Percentiles rank a stretch among this genome's conserved stretches.
phyloP scores from a whole-genome alignment of 1,140 invertebrate species.

The Drosophila tristis region DNA sequence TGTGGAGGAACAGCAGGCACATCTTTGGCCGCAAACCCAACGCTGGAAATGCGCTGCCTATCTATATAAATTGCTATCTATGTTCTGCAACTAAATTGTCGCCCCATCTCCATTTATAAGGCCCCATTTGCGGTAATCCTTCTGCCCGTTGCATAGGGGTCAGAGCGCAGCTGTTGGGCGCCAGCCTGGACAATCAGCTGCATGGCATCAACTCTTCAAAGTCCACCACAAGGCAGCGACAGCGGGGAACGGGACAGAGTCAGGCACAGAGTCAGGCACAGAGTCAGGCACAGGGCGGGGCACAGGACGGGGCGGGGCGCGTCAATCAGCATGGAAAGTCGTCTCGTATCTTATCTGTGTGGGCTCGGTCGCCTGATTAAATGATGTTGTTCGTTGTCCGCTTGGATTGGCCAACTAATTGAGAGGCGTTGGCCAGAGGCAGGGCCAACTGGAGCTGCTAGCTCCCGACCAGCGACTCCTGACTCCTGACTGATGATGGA shows the following conservation, averaged over 20 bases:
- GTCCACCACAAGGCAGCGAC: not conserved
- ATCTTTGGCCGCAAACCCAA: no score
- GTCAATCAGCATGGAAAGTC: no score
- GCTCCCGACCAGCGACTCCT: not conserved
- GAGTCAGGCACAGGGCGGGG: not conserved
- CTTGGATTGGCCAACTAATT: conserved; percentile 68
- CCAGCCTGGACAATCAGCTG: conserved; percentile 26
- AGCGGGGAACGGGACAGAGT: no score
- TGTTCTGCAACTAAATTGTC: no score
- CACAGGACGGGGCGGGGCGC: not conserved
- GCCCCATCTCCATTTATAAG: conserved; percentile 1
- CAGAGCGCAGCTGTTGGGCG: conserved; percentile 23
- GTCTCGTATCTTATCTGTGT: conserved; percentile 57
- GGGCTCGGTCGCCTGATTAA: conserved; percentile 47
- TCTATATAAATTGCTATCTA: no score
- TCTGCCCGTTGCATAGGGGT: conserved; percentile 12
- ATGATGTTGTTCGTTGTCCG: conserved; percentile 55
- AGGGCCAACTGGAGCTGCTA: conserved; percentile 4
- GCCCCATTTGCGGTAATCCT: conserved; percentile 16
- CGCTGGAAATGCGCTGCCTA: no score
- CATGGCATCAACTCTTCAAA: conserved; percentile 38
- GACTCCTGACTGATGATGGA: conserved; percentile 61
- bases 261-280: no score
- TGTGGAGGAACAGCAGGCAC: no score
- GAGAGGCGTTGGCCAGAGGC: conserved; percentile 20